Conservation (phyloP, 2,797 vertebrate species). For the Muscicapa striata region DNA sequence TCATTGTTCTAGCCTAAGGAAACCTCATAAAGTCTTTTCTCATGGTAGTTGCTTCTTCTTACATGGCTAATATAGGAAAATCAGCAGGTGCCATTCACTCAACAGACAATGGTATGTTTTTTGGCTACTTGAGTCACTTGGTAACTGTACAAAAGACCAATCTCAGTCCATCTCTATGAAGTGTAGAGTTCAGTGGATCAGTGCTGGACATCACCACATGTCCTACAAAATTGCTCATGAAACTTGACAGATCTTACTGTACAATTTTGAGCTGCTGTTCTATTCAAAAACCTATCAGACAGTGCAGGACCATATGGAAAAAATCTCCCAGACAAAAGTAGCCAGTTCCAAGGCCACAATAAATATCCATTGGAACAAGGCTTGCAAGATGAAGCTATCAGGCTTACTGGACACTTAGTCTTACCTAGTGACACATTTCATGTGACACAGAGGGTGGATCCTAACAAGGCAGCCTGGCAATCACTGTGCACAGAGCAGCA, state of each 20-base stretch:
- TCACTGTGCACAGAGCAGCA: fast-evolving
- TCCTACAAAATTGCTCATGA: neutral
- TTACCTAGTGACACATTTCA: neutral
- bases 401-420: neutral
- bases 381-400: neutral
- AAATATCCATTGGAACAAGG: neutral
- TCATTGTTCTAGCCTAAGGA: neutral
- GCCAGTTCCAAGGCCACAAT: neutral
- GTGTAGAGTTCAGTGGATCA: neutral
- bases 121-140: neutral
- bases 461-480: neutral
- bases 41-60: neutral
- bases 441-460: neutral
- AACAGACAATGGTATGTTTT: neutral
- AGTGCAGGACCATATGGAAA: neutral
- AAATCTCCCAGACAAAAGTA: neutral
- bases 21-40: neutral
- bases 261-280: neutral
- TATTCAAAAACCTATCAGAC: neutral
- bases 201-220: neutral
- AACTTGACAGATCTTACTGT: neutral
- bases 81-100: neutral
- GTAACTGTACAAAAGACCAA: neutral
- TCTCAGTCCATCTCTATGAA: neutral
- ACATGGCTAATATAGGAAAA: neutral